Evolutionary conservation across 1,140 invertebrate species (phyloP).

Genomic region (Pararge aegeria): DNA sequence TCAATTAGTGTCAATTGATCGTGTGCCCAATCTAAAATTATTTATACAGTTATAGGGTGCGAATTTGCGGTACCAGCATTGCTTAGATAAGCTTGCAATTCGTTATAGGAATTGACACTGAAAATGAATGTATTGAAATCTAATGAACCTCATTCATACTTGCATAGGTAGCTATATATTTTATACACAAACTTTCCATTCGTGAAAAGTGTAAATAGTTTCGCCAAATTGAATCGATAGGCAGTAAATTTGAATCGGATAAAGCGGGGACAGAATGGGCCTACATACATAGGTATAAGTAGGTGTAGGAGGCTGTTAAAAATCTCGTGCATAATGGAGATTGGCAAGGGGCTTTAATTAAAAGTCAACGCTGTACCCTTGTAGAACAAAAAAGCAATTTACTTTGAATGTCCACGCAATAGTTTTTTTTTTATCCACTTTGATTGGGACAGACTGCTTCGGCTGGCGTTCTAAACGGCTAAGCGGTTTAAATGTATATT

Average conservation of each 20-base stretch:
- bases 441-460: constrained; percentile 21
- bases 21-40: constrained; percentile 40
- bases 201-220: background rate
- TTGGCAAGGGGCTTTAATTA: constrained; percentile 65
- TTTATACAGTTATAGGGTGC: constrained; percentile 29
- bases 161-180: background rate
- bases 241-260: constrained; percentile 14
- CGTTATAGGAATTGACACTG: too few species aligned
- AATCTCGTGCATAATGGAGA: constrained; percentile 60
- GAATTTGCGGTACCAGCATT: background rate
- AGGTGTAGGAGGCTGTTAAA: constrained; percentile 47
- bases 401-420: constrained; percentile 44
- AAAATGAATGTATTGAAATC: too few species aligned
- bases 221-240: constrained; percentile 3
- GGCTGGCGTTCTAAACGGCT: constrained; percentile 16
- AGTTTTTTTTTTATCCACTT: constrained; percentile 27
- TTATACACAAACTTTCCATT: background rate
- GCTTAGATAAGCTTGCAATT: too few species aligned
- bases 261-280: constrained; percentile 18
- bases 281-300: constrained; percentile 19
- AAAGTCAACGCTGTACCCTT: constrained; percentile 55
- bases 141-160: background rate
- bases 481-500: constrained; percentile 61
- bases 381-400: constrained; percentile 56
- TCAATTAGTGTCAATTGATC: constrained; percentile 39